Conservation (phyloP, 37 sponge, comb jelly and placozoan species). For the Ephydatia muelleri region DNA sequence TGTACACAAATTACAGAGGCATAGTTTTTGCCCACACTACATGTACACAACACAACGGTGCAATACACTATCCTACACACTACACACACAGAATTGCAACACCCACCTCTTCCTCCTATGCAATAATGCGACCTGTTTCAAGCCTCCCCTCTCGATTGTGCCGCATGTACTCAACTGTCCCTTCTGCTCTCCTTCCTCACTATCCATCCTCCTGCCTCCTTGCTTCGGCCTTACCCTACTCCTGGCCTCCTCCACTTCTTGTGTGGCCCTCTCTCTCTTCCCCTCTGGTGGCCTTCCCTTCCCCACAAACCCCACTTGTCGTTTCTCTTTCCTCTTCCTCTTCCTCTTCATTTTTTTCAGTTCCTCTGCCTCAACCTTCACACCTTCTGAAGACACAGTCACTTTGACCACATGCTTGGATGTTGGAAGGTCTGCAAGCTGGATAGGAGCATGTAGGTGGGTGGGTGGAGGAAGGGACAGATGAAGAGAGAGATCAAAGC, state of each 20-base stretch:
- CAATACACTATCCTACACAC: too few relatives aligned
- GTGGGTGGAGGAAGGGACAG: too few relatives aligned
- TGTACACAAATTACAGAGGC: too few relatives aligned
- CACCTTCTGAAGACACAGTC: background rate
- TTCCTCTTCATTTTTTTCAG: background rate
- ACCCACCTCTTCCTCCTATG: too few relatives aligned
- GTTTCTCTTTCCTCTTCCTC: background rate
- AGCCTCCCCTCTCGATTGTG: too few relatives aligned
- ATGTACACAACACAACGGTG: too few relatives aligned
- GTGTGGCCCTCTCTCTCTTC: background rate
- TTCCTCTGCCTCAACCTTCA: background rate
- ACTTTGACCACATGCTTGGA: background rate
- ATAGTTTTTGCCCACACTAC: too few relatives aligned
- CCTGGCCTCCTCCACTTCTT: background rate
- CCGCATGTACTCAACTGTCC: background rate
- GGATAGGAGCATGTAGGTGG: background rate
- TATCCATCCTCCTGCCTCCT: conserved; percentile 2
- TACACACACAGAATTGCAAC: too few relatives aligned
- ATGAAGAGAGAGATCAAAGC: too few relatives aligned
- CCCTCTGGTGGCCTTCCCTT: background rate
- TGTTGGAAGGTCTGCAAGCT: conserved; percentile 16
- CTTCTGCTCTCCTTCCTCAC: background rate
- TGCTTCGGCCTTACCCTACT: background rate
- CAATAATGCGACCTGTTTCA: too few relatives aligned
- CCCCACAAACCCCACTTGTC: too few relatives aligned